phyloP scores from a whole-genome alignment of 2,797 vertebrate genomes.

The Catharus ustulatus region DNA sequence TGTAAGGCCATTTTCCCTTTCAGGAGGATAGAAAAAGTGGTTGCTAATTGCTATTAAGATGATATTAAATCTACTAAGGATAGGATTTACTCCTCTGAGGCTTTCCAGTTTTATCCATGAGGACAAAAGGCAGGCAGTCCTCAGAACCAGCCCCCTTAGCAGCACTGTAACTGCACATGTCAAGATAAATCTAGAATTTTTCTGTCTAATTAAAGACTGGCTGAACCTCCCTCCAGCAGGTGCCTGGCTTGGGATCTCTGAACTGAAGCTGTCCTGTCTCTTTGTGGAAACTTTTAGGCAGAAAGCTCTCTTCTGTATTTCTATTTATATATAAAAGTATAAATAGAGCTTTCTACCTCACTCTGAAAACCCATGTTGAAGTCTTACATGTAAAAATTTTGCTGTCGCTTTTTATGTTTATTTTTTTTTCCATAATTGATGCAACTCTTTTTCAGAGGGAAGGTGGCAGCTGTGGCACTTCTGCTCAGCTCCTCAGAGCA shows the following conservation, averaged over 20 bases:
- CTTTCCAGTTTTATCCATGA: neutral
- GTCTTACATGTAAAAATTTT: neutral
- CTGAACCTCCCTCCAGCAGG: neutral
- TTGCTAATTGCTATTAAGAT: neutral
- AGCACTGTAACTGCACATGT: neutral
- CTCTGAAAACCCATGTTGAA: neutral
- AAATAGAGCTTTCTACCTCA: neutral
- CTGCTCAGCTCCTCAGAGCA: neutral
- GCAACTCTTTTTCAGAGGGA: neutral
- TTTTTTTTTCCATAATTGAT: neutral
- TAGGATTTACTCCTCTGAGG: neutral
- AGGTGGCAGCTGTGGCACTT: neutral
- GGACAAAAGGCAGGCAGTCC: neutral
- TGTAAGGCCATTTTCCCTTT: neutral
- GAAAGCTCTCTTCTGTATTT: neutral
- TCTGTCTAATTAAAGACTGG: neutral
- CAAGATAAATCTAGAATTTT: neutral
- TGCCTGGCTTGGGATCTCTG: neutral
- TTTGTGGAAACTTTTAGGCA: neutral
- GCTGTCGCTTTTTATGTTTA: neutral
- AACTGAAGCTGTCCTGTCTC: neutral
- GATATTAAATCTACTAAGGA: neutral
- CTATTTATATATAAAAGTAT: neutral
- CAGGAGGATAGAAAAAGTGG: neutral
- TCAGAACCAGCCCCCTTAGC: neutral